A percentile compares a stretch with the other conserved stretches of the same genome.
Conservation (phyloP, 2,797 vertebrate genomes). For the Sparidentex hasta region DNA sequence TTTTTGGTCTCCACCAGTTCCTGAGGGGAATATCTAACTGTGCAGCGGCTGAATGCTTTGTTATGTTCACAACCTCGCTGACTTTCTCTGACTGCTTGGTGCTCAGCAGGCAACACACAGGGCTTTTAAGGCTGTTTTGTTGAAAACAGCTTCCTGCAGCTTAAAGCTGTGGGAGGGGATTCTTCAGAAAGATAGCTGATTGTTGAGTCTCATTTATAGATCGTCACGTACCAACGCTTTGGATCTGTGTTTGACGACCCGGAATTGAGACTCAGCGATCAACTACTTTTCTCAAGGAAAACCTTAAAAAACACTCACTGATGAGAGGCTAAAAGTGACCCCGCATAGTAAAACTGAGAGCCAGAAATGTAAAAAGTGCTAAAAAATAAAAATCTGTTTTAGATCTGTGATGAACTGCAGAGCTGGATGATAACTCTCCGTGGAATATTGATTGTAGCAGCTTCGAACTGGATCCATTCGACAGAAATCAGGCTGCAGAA, state of each 20-base stretch:
- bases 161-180: background rate
- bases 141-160: background rate
- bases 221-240: no score
- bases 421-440: background rate
- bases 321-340: background rate
- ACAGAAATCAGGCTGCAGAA: slow-evolving; percentile 7
- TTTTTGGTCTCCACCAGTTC: background rate
- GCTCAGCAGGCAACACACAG: background rate
- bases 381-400: background rate
- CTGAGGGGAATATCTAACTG: background rate
- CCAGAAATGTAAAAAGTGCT: slow-evolving; percentile 6
- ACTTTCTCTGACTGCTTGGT: background rate
- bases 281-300: no score
- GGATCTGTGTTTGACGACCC: no score
- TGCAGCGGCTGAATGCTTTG: background rate
- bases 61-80: background rate
- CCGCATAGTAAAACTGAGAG: background rate
- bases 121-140: background rate
- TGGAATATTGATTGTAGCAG: background rate
- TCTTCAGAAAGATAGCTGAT: no score
- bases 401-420: background rate
- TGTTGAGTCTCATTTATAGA: no score
- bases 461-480: slow-evolving; percentile 5
- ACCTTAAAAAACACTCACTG: background rate
- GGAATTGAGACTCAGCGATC: no score